These are phyloP conservation scores for Conomelus anceps DNA, from an alignment of 2,888 invertebrate species.

Conservation along the genomic window DNA sequence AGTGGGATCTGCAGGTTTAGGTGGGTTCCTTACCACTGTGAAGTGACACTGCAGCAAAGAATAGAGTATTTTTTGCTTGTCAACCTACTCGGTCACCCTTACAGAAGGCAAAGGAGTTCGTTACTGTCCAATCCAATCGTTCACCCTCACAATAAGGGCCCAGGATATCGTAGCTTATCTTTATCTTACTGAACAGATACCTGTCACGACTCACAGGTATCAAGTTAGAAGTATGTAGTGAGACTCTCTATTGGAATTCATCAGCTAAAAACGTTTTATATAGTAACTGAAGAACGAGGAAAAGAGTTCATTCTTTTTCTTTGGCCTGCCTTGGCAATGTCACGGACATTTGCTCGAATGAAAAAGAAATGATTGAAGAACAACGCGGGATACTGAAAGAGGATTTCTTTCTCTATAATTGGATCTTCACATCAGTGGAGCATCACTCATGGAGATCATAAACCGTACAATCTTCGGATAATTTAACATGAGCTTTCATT, in stretches of 20 bases:
- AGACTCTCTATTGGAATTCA: not conserved
- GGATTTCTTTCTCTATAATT: not conserved
- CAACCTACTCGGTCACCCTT: too few species aligned
- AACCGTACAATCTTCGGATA: not conserved
- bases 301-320: not conserved
- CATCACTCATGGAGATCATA: not conserved
- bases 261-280: not conserved
- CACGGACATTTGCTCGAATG: not conserved
- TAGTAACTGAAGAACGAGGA: not conserved
- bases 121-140: too few species aligned
- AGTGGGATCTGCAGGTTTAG: too few species aligned
- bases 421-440: not conserved
- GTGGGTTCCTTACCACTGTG: too few species aligned
- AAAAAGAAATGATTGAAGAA: not conserved
- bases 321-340: not conserved
- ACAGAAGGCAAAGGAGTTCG: too few species aligned
- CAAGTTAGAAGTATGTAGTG: not conserved
- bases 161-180: too few species aligned
- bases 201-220: too few species aligned
- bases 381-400: not conserved
- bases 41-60: too few species aligned
- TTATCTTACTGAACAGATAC: too few species aligned
- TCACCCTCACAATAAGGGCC: too few species aligned
- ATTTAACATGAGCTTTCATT: not conserved
- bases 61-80: too few species aligned